Evolutionary conservation across 2,113 vertebrate species (phyloP).

Genomic region (Perca flavescens): DNA sequence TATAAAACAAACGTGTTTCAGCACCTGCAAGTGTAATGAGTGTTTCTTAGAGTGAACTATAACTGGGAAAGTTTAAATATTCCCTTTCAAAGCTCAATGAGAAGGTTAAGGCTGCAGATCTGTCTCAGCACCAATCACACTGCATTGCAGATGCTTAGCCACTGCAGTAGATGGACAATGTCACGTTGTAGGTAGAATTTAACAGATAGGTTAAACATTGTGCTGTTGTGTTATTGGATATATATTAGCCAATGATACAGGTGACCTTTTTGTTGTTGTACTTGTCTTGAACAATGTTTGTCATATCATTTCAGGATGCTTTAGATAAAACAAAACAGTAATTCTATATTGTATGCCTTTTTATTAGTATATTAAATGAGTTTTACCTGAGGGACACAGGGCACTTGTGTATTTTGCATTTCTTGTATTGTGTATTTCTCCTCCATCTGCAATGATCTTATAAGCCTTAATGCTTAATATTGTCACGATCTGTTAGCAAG

Average conservation of each 20-base stretch:
- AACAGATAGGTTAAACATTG: neutral
- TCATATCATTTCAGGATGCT: neutral
- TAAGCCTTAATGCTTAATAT: neutral
- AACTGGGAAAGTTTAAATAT: neutral
- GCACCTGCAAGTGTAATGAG: neutral
- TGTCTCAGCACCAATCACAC: constrained; percentile 1
- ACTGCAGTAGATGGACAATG: constrained; percentile 41
- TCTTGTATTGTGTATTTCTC: too few species aligned
- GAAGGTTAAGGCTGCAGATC: constrained; percentile 2
- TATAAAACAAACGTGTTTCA: neutral
- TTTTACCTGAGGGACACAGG: neutral
- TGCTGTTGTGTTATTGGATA: neutral
- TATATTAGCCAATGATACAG: neutral
- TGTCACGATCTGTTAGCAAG: too few species aligned
- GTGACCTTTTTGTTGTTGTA: neutral
- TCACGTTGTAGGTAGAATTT: neutral
- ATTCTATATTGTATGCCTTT: neutral
- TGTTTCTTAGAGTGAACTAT: constrained; percentile 9
- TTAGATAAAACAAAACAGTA: neutral
- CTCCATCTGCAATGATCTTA: neutral
- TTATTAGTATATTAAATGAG: neutral
- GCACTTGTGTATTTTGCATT: neutral
- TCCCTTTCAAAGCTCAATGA: constrained; percentile 1
- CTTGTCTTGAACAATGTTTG: neutral
- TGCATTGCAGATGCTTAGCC: constrained; percentile 48